Evolutionary conservation across 2,113 vertebrate species (phyloP).

Genomic region (Gnathonemus echidnorhynchus): DNA sequence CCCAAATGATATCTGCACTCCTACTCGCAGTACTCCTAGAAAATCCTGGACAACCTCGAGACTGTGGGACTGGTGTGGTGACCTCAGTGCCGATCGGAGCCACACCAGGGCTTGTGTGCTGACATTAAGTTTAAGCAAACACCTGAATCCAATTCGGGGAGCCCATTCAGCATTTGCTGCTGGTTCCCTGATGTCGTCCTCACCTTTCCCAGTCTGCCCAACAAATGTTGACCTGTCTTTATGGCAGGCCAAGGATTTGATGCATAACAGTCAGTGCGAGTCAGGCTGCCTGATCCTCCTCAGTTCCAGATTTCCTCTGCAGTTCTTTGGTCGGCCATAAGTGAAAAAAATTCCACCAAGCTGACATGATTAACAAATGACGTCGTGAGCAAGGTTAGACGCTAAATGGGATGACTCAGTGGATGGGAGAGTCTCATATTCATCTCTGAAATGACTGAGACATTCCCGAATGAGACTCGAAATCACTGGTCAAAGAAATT

Average conservation of each 20-base stretch:
- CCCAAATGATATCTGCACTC: background rate
- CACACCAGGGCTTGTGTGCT: background rate
- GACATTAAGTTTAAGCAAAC: background rate
- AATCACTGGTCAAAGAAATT: background rate
- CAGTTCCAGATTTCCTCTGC: slow-evolving; percentile 6
- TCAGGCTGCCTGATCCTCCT: background rate
- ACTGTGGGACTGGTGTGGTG: background rate
- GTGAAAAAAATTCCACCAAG: slow-evolving; percentile 28
- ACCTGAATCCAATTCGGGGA: background rate
- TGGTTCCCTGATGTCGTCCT: background rate
- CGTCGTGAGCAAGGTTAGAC: slow-evolving; percentile 20
- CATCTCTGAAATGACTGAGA: background rate
- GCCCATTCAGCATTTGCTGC: slow-evolving; percentile 1
- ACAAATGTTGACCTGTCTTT: slow-evolving; percentile 35
- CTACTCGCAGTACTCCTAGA: background rate
- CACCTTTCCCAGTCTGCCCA: slow-evolving; percentile 28
- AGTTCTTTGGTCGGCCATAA: slow-evolving; percentile 15
- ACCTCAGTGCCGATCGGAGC: background rate
- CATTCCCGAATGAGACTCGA: background rate
- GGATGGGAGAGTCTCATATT: slow-evolving; percentile 17
- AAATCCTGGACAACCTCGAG: background rate
- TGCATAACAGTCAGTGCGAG: slow-evolving; percentile 1
- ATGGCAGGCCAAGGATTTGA: slow-evolving; percentile 25
- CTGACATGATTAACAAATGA: slow-evolving; percentile 29
- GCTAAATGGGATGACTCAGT: slow-evolving; percentile 38